Conservation (phyloP, 2,888 invertebrate species). For the Drosophila atroscutellata region DNA sequence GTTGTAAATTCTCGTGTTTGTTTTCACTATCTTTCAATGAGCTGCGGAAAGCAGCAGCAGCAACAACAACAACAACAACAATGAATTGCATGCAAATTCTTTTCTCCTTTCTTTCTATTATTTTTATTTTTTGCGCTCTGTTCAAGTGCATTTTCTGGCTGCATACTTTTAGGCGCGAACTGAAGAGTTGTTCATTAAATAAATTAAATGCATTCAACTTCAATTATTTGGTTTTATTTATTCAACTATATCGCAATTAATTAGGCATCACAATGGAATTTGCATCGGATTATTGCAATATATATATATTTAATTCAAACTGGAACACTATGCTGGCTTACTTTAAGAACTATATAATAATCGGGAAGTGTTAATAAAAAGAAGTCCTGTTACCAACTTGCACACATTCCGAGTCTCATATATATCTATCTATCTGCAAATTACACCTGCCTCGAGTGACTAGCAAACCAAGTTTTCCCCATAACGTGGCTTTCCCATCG, state of each 20-base stretch:
- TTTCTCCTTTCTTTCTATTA: not conserved
- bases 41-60: constrained; percentile 4
- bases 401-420: not conserved
- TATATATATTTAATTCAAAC: not conserved
- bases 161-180: constrained; percentile 41
- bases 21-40: constrained; percentile 43
- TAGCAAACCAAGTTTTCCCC: constrained; percentile 6
- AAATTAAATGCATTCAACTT: constrained; percentile 17
- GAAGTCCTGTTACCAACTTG: not conserved
- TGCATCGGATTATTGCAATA: not conserved
- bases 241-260: not conserved
- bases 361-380: not conserved
- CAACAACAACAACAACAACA: not conserved
- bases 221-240: not conserved
- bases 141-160: constrained; percentile 26
- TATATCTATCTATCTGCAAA: not conserved
- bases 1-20: constrained; percentile 65
- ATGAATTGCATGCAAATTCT: constrained; percentile 23
- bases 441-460: not conserved
- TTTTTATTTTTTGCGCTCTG: not conserved
- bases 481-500: constrained; percentile 14
- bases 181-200: constrained; percentile 20
- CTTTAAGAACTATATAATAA: not conserved
- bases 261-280: not conserved
- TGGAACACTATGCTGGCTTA: not conserved